Base-by-base conservation (phyloP, 2,113 vertebrate species). In the Aegithalos caudatus region DNA sequence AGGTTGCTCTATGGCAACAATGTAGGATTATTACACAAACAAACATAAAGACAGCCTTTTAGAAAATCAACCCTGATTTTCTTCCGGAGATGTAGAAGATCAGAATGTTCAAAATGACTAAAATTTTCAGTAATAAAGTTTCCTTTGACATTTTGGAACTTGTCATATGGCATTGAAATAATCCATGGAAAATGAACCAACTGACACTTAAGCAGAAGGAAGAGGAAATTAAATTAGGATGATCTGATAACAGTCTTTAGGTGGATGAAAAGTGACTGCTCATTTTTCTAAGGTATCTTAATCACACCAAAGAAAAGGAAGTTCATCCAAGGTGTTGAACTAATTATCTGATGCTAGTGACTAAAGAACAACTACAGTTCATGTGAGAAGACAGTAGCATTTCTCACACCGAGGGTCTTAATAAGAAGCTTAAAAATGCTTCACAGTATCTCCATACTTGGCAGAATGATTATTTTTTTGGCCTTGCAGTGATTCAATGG, bases 331-430 rank as follows among this genome's bases (percentile, higher is more conserved):
- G 7, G 2, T 67, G 9, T n/a, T 66, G 20, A 85, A 73, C 37
- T 28, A 67, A 51, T 48, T 60, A 67, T 24, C 21, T 60, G 31
- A 76, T 60, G 31, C 4, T 33, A 60, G 11, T 37, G 33, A 64
- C 17, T 66, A 31, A 90, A 50, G 6, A 14, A 81, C 9, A 86
- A 7, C 15, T 56, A 20, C 5, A 37, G 35, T 28, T 84, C 8
- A 2, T 25, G 33, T 40, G 33, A 81, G 23, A 12, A 82, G 5
- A 31, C 10, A 15, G 5, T 11, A 56, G 8, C 7, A 14, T 40
- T 9, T 79, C 50, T 40, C 0, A 0, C 22, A 38, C 0, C 71
- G 22, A 20, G 2, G 2, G 2, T 64, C 44, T 72, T 22, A 47
- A 67, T 20, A 82, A 42, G 28, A 7, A 65, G n/a, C 3, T 72